phyloP scores from a whole-genome alignment of 2,113 vertebrate species.

The Barnardius zonarius region DNA sequence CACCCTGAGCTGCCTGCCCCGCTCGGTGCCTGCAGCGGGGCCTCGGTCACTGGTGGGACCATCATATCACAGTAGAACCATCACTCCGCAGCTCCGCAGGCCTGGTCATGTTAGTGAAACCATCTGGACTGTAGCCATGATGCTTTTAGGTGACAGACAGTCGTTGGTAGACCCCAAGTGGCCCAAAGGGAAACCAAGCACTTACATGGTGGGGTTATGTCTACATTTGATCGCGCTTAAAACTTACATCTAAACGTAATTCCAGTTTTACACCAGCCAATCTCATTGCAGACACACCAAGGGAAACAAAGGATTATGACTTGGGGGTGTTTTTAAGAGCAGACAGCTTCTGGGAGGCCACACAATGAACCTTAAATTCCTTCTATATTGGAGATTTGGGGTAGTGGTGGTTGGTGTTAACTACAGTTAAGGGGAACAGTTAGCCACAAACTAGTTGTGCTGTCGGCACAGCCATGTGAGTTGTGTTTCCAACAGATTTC shows the following conservation, averaged over 20 bases:
- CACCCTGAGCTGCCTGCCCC: background rate
- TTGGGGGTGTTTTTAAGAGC: background rate
- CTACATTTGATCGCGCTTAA: background rate
- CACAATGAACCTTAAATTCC: background rate
- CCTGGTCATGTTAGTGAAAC: fast-evolving
- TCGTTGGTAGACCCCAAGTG: fast-evolving
- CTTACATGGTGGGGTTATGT: background rate
- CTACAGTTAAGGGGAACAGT: background rate
- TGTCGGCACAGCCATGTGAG: background rate
- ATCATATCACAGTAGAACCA: fast-evolving
- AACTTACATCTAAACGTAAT: background rate
- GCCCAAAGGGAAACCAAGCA: background rate
- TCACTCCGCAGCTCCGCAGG: background rate
- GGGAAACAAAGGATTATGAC: background rate
- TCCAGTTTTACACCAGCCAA: background rate
- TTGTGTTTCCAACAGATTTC: background rate
- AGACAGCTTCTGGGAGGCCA: background rate
- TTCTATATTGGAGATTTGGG: background rate
- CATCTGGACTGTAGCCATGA: fast-evolving
- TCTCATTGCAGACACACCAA: fast-evolving
- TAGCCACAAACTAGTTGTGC: background rate
- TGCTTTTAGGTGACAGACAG: background rate
- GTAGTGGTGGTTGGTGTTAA: fast-evolving
- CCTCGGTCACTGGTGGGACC: background rate
- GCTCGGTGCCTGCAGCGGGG: background rate